Conservation (phyloP, 2,113 vertebrate species). For the Ibidorhyncha struthersii region DNA sequence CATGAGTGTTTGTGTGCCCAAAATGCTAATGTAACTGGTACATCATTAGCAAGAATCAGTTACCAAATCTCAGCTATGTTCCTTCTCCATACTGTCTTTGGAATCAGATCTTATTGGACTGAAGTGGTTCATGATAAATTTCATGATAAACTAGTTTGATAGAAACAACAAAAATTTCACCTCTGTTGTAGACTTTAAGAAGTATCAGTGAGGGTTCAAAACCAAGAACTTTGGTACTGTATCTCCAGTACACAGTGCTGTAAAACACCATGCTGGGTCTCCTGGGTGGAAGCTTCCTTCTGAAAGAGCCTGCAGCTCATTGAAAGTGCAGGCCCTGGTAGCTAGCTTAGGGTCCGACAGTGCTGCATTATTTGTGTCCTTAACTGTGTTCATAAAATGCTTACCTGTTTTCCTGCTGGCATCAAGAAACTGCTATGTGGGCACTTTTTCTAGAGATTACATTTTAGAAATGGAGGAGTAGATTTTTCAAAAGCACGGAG, state of each 20-base stretch:
- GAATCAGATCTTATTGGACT: not conserved
- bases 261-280: not conserved
- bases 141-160: not conserved
- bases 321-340: not conserved
- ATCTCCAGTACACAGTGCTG: not conserved
- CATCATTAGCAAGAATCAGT: not conserved
- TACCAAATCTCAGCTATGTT: not conserved
- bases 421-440: not conserved
- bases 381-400: not conserved
- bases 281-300: not conserved
- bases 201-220: not conserved
- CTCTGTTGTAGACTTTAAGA: not conserved
- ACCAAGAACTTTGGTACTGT: accelerated
- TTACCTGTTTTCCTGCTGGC: not conserved
- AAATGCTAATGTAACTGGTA: not conserved
- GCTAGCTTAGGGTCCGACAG: not conserved
- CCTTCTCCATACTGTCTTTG: not conserved
- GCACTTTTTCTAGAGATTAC: not conserved
- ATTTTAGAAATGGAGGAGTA: not conserved
- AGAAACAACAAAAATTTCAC: not conserved
- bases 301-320: not conserved
- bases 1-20: not conserved
- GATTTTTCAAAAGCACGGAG: not conserved
- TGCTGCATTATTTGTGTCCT: not conserved
- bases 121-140: not conserved